Conservation (phyloP, 2,797 vertebrate species). For the Eulemur rubriventer region DNA sequence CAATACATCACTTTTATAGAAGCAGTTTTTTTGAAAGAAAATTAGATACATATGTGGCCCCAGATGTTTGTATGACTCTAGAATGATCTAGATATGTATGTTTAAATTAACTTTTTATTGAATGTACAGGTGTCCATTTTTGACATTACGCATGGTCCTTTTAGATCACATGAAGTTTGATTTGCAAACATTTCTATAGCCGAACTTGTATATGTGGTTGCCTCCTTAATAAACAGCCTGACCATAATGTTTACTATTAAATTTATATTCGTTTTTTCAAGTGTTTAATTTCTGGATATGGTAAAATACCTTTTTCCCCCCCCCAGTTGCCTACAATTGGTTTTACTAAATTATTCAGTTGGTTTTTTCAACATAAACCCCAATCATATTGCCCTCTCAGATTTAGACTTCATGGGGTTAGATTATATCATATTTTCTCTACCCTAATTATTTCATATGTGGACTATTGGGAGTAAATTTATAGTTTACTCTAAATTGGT, state of each 20-base stretch:
- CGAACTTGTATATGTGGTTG: conserved; percentile 65
- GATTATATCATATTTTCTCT: neutral
- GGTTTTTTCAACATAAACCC: conserved; percentile 6
- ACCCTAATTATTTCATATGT: neutral
- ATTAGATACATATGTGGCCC: conserved; percentile 41
- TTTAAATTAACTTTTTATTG: conserved; percentile 14
- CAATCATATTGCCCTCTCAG: neutral
- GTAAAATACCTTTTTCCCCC: neutral
- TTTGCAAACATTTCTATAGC: conserved; percentile 73
- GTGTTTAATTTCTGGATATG: conserved; percentile 71
- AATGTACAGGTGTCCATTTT: conserved; percentile 72
- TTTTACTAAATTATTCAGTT: conserved; percentile 59
- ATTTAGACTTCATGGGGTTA: neutral
- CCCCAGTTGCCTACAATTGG: conserved; percentile 2
- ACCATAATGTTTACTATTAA: conserved; percentile 73
- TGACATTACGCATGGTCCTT: conserved; percentile 75
- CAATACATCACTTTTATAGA: conserved; percentile 68
- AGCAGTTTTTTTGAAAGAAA: conserved; percentile 65
- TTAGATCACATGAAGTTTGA: conserved; percentile 64
- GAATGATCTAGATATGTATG: conserved; percentile 66
- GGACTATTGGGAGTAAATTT: neutral
- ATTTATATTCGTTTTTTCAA: conserved; percentile 76
- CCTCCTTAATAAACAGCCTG: conserved; percentile 72
- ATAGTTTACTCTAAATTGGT: neutral
- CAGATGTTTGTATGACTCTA: conserved; percentile 73